Evolutionary conservation across 2,888 invertebrate genomes (phyloP).

Genomic region (Rhagonycha fulva): DNA sequence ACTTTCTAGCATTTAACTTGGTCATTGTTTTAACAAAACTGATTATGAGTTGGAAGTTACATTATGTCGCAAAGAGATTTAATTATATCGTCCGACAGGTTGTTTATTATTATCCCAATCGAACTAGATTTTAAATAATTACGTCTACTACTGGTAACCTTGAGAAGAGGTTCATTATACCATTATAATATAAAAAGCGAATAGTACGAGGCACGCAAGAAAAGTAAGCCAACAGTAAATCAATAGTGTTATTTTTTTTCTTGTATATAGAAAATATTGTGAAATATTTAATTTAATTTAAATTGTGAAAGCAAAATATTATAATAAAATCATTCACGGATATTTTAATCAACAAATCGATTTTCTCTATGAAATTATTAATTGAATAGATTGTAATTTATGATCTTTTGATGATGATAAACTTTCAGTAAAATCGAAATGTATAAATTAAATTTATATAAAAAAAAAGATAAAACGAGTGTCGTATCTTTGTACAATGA

Average conservation of each 20-base stretch:
- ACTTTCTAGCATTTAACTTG: background rate
- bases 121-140: slow-evolving; percentile 17
- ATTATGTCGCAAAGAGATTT: slow-evolving; percentile 2
- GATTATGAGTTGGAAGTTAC: background rate
- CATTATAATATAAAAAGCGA: slow-evolving; percentile 3
- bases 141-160: slow-evolving; percentile 22
- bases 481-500: background rate
- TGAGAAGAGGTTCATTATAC: slow-evolving; percentile 23
- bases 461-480: background rate
- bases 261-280: background rate
- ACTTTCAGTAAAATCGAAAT: background rate
- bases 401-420: background rate
- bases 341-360: background rate
- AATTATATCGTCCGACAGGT: slow-evolving; percentile 17
- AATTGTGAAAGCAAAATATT: background rate
- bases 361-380: background rate
- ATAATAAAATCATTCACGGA: background rate
- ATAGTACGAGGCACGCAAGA: background rate
- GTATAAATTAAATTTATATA: background rate
- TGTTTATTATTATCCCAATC: slow-evolving; percentile 19
- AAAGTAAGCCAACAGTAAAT: background rate
- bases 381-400: background rate
- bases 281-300: background rate
- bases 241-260: background rate
- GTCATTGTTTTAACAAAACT: background rate